Conservation (phyloP, 2,113 vertebrate genomes). For the Heterotilapia buettikoferi region DNA sequence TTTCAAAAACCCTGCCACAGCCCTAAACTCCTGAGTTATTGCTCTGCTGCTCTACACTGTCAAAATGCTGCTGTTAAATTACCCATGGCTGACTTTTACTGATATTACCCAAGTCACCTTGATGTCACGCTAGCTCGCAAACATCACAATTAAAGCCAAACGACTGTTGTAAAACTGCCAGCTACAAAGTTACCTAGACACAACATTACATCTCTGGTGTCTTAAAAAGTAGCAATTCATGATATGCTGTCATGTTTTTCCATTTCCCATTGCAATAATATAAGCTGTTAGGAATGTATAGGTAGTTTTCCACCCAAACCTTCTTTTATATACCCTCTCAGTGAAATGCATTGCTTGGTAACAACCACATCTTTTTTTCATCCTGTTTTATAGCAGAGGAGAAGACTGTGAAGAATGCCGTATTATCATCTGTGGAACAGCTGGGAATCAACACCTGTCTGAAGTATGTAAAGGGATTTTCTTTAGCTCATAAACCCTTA, state of each 20-base stretch:
- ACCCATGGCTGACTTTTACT: background rate
- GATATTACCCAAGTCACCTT: conserved; percentile 20
- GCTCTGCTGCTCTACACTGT: background rate
- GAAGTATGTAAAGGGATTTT: conserved; percentile 34
- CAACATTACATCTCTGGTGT: background rate
- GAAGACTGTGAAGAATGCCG: background rate
- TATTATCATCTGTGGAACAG: conserved; percentile 48
- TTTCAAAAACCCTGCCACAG: background rate
- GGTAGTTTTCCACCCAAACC: background rate
- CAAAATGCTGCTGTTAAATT: conserved; percentile 6
- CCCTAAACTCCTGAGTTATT: background rate
- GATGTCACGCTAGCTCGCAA: background rate
- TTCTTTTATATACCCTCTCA: background rate
- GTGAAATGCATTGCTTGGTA: background rate
- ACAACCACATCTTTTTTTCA: background rate
- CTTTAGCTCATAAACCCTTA: background rate
- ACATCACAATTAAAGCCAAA: conserved; percentile 18
- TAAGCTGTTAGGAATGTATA: background rate
- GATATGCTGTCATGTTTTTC: background rate
- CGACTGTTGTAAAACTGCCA: background rate
- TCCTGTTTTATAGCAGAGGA: conserved; percentile 41
- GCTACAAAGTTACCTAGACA: background rate
- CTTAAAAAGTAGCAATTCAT: background rate
- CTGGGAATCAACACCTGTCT: conserved; percentile 55
- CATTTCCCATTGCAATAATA: background rate